These are phyloP conservation scores for Macropodus opercularis DNA, from an alignment of 2,797 vertebrate species.

Conservation along the genomic window DNA sequence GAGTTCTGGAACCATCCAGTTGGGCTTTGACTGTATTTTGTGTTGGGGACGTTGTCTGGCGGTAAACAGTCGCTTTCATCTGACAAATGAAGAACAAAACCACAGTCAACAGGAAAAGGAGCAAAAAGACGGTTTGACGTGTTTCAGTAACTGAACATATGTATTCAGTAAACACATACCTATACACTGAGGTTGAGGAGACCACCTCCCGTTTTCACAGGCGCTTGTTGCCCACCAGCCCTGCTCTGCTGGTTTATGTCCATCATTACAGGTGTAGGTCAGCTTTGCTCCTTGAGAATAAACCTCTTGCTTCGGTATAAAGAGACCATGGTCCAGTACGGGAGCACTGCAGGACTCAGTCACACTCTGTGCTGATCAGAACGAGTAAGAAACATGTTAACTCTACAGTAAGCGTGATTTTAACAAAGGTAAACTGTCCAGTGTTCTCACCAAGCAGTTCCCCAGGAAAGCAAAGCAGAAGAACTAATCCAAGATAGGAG, in stretches of 20 bases:
- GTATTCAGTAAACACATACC: too few species aligned
- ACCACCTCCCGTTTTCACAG: slow-evolving; percentile 44
- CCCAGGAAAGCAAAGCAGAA: too few species aligned
- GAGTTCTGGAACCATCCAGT: fast-evolving
- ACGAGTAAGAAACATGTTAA: too few species aligned
- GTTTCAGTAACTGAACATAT: too few species aligned
- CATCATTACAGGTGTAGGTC: slow-evolving; percentile 27
- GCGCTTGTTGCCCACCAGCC: slow-evolving; percentile 42
- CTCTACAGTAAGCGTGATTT: too few species aligned
- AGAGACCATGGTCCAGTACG: slow-evolving; percentile 8
- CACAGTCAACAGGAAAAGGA: too few species aligned
- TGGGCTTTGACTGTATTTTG: fast-evolving
- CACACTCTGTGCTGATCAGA: too few species aligned
- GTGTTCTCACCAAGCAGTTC: too few species aligned
- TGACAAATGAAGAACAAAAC: too few species aligned
- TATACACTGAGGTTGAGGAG: slow-evolving; percentile 34
- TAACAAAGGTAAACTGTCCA: too few species aligned
- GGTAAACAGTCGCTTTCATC: slow-evolving; percentile 36
- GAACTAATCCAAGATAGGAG: too few species aligned
- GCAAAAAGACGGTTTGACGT: too few species aligned
- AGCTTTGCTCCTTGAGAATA: background rate
- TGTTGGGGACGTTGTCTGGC: slow-evolving; percentile 31
- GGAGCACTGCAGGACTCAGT: slow-evolving; percentile 8
- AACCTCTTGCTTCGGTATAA: background rate
- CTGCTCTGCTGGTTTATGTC: slow-evolving; percentile 13